Percentiles rank a stretch among this genome's conserved stretches.
These are phyloP conservation scores for Tylochromis polylepis DNA, from an alignment of 2,113 vertebrate genomes.

Conservation along the genomic window DNA sequence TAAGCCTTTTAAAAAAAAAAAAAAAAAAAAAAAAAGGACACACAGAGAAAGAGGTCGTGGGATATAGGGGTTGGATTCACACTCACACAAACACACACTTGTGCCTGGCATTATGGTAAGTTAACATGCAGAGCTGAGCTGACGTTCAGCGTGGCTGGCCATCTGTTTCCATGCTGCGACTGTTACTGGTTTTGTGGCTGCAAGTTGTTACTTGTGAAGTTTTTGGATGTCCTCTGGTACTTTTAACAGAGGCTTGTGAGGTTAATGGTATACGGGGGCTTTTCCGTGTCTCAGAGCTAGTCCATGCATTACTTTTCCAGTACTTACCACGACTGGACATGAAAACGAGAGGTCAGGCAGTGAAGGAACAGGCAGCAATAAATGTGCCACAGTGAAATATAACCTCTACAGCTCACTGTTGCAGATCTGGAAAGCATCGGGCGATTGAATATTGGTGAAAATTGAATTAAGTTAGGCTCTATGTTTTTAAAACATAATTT, in stretches of 20 bases:
- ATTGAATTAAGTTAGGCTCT: not conserved
- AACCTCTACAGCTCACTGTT: not conserved
- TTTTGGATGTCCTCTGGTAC: not conserved
- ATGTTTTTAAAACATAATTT: not conserved
- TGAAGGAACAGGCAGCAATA: constrained; percentile 8
- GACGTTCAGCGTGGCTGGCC: not conserved
- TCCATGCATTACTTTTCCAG: constrained; percentile 66
- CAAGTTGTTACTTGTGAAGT: constrained; percentile 38
- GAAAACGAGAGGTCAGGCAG: constrained; percentile 61
- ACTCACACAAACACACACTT: not conserved
- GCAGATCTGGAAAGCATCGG: not conserved
- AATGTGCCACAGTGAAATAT: not conserved
- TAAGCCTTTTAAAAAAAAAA: too few relatives aligned
- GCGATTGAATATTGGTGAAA: not conserved
- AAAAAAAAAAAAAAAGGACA: not conserved
- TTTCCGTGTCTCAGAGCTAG: not conserved
- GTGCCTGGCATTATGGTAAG: constrained; percentile 19
- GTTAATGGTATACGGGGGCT: constrained; percentile 42
- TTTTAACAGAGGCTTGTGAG: constrained; percentile 4
- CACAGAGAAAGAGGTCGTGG: not conserved
- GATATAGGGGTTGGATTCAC: constrained; percentile 8
- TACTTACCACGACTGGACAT: constrained; percentile 61
- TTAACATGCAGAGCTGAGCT: constrained; percentile 61
- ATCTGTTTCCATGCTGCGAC: constrained; percentile 55
- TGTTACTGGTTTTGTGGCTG: constrained; percentile 41